Percentiles rank a stretch among this genome's conserved stretches.
Conservation (phyloP, 2,888 invertebrate genomes). For the Rhodophaea formosa region DNA sequence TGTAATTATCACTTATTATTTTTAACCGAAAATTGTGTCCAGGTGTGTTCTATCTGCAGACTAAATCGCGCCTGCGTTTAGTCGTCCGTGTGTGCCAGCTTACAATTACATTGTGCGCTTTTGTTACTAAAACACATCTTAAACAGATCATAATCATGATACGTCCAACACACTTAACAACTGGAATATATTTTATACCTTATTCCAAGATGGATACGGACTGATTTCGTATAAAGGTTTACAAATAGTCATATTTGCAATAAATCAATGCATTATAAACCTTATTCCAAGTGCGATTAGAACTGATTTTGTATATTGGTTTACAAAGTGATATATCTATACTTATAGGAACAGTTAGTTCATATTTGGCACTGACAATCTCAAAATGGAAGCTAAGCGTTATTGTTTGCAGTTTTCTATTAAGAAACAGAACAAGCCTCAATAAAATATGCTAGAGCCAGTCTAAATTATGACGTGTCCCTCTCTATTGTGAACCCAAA, state of each 20-base stretch:
- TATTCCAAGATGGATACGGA: not conserved
- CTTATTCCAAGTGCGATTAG: slow-evolving; percentile 3
- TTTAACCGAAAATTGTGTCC: no score
- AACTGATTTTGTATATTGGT: not conserved
- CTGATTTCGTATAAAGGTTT: no score
- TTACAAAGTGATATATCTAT: slow-evolving; percentile 1
- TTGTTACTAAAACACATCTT: not conserved
- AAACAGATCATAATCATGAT: no score
- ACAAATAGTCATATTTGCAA: no score
- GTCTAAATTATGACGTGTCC: not conserved
- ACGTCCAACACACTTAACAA: no score
- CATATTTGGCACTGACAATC: slow-evolving; percentile 35
- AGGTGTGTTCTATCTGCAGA: no score
- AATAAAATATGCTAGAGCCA: not conserved
- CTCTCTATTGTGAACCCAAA: not conserved
- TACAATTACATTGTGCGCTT: not conserved
- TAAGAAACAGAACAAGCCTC: not conserved
- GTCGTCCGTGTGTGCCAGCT: not conserved
- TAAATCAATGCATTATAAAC: not conserved
- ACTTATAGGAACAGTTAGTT: slow-evolving; percentile 20
- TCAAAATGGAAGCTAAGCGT: slow-evolving; percentile 29
- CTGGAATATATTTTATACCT: not conserved
- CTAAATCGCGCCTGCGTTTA: not conserved
- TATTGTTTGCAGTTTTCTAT: not conserved
- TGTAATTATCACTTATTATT: no score